Base-by-base conservation (phyloP, 2,888 invertebrate species). In the Philereme vetulata region DNA sequence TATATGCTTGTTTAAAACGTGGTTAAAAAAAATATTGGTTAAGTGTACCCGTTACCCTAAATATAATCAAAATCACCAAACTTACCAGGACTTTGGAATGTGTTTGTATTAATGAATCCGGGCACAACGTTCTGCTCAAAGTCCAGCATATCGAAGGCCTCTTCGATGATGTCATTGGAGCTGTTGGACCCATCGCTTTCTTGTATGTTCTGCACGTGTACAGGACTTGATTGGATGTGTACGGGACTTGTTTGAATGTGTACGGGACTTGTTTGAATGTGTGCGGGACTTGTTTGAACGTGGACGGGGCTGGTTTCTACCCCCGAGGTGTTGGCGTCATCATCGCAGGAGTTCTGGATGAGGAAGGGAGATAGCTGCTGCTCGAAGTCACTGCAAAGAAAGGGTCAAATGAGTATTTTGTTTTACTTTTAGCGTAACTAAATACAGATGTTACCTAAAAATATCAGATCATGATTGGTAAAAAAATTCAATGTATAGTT, bases 311-410 rank as follows among this genome's bases (percentile, higher is more conserved):
- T 86, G 5, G 86, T 82, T 58, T 81, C 84, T 52, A 83, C 65
- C 7, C 79, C 77, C 0, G 78, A 65, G 0, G 79, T 72, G n/a
- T 66, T 66, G 0, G 75, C 70, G 40, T 88, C 88, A 42, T 89
- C 90, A 65, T 90, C 86, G 67, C 87, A 87, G 0, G 89, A 82
- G 75, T 90, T 90, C 62, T 90, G 92, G 56, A 92, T 92, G 51
- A 92, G 84, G 79, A 90, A 86, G 6, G 94, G 94, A 4, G 94
- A 94, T 36, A 94, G 78, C 67, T 94, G 92, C 65, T 94, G 94
- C 67, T 94, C 94, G 79, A 92, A 90, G 74, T 92, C 90, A 59
- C 91, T 91, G 77, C 4, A 80, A 81, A 55, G 59, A 70, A 69
- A 59, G 10, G 36, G 21, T n/a, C 9, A 45, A n/a, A 11, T 58